These are phyloP conservation scores for Clanis bilineata DNA, from an alignment of 2,888 invertebrate genomes.

Conservation along the genomic window DNA sequence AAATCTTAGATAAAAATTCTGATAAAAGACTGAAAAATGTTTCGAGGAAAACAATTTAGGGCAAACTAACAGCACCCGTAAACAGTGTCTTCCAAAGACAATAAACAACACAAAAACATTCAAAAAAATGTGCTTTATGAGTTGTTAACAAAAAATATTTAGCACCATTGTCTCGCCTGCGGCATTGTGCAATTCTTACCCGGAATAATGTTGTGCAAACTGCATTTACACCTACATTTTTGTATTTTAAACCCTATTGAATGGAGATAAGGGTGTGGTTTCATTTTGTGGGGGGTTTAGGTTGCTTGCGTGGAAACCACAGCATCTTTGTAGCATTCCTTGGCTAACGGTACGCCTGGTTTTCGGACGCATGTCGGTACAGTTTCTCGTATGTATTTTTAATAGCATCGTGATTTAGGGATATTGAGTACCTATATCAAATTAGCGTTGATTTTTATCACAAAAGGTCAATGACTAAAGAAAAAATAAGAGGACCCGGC, in stretches of 20 bases:
- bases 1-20: no score
- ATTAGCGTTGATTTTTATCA: no score
- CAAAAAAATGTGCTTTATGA: slow-evolving; percentile 1
- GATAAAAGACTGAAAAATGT: no score
- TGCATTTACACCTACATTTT: slow-evolving; percentile 1
- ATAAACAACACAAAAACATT: not conserved
- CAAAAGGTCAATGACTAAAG: no score
- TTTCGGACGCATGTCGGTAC: slow-evolving; percentile 28
- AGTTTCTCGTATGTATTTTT: not conserved
- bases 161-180: slow-evolving; percentile 46
- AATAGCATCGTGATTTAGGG: not conserved
- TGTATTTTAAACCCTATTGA: slow-evolving; percentile 23
- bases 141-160: slow-evolving; percentile 32
- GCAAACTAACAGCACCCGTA: not conserved
- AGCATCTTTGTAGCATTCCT: slow-evolving; percentile 62
- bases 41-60: not conserved
- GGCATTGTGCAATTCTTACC: slow-evolving; percentile 37
- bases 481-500: no score
- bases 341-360: slow-evolving; percentile 69
- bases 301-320: slow-evolving; percentile 34
- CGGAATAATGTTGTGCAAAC: slow-evolving; percentile 37
- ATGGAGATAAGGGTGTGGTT: slow-evolving; percentile 19
- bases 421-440: no score
- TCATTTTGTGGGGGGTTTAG: slow-evolving; percentile 3
- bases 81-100: not conserved